These are phyloP conservation scores for Lobophora halterata DNA, from an alignment of 2,888 invertebrate genomes.

Conservation along the genomic window DNA sequence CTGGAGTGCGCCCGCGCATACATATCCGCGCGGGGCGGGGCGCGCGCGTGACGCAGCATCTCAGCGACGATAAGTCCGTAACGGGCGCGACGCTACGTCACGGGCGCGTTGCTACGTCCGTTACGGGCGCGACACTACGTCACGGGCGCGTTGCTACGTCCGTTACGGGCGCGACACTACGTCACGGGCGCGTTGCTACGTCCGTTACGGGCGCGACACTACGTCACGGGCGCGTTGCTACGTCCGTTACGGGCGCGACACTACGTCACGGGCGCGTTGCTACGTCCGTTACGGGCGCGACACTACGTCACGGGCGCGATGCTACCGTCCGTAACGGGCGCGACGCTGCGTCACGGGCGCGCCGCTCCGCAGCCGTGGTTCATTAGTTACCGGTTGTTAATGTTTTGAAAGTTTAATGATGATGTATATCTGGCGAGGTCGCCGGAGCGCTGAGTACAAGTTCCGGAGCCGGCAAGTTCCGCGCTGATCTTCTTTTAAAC, in stretches of 20 bases:
- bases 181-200: conserved; percentile 11
- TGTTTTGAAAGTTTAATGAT: conserved; percentile 63
- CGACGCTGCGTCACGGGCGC: too few relatives aligned
- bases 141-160: conserved; percentile 1
- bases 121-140: too few relatives aligned
- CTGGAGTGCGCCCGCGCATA: conserved; percentile 8
- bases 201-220: too few relatives aligned
- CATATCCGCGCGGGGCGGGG: conserved; percentile 19
- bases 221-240: too few relatives aligned
- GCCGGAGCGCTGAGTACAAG: conserved; percentile 26
- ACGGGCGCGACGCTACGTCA: too few relatives aligned
- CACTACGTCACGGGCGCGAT: too few relatives aligned
- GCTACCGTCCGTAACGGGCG: too few relatives aligned
- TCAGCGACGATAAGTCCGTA: too few relatives aligned
- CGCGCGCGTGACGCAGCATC: conserved; percentile 6
- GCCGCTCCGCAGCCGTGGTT: conserved; percentile 17
- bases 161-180: too few relatives aligned
- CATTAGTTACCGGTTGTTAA: conserved; percentile 51
- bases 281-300: too few relatives aligned
- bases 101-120: too few relatives aligned
- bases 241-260: too few relatives aligned
- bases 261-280: conserved; percentile 11
- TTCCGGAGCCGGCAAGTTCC: conserved; percentile 30
- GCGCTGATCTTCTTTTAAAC: conserved; percentile 45
- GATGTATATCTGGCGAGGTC: conserved; percentile 36